Conservation (phyloP, 2,797 vertebrate genomes). For the Oreochromis grahami region DNA sequence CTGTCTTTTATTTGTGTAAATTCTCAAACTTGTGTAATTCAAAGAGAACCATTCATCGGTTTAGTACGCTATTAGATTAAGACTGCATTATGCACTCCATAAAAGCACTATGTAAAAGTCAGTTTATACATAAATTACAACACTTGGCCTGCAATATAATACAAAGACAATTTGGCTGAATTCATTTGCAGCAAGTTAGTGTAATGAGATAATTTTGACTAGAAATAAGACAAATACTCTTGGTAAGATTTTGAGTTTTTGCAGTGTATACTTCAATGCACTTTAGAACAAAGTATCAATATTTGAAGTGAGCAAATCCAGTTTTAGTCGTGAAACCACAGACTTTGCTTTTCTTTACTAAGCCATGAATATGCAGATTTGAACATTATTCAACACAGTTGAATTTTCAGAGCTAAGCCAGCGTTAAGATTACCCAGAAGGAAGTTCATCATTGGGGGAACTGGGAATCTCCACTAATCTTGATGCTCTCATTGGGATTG, state of each 20-base stretch:
- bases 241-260: no score
- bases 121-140: neutral
- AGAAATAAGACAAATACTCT: no score
- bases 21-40: neutral
- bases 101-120: neutral
- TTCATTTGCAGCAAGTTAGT: neutral
- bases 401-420: neutral
- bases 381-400: neutral
- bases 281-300: neutral
- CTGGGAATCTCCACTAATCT: neutral
- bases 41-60: neutral
- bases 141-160: neutral
- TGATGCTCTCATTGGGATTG: neutral
- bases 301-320: conserved; percentile 9
- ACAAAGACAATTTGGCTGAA: neutral
- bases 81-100: neutral
- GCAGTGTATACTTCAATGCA: neutral
- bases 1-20: neutral
- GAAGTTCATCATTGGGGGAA: neutral
- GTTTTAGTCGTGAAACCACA: neutral
- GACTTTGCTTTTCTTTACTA: neutral
- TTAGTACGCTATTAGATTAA: neutral
- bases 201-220: no score
- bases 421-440: neutral
- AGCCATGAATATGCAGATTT: conserved; percentile 22